Conservation (phyloP, 2,113 vertebrate genomes). For the Harpagus bidentatus region DNA sequence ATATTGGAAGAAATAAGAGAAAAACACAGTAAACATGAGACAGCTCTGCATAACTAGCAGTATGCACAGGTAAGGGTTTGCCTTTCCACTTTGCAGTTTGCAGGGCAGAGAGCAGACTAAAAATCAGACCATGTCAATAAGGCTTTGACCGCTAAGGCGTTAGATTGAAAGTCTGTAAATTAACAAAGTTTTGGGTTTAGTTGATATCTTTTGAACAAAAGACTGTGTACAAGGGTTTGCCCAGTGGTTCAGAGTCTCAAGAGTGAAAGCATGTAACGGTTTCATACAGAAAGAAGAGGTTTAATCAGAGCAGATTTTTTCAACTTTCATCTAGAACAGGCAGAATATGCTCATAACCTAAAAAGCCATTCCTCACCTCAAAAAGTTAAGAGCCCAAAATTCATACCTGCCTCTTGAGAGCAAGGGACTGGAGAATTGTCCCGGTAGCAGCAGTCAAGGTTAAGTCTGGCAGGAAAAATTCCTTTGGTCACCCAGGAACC, state of each 20-base stretch:
- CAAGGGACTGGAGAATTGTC: neutral
- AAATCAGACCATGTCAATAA: neutral
- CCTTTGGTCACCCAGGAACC: neutral
- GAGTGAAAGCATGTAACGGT: fast-evolving
- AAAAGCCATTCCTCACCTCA: neutral
- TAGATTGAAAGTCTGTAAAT: neutral
- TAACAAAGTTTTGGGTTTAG: neutral
- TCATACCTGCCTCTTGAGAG: neutral
- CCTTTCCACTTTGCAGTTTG: neutral
- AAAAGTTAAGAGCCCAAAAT: neutral
- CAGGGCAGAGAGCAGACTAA: neutral
- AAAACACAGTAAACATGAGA: neutral
- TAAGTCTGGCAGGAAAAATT: neutral
- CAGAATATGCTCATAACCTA: neutral
- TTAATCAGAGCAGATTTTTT: neutral
- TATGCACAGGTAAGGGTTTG: neutral
- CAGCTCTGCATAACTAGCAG: neutral
- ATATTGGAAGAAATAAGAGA: neutral
- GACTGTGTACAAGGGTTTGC: neutral
- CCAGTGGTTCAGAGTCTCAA: neutral
- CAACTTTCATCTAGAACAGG: neutral
- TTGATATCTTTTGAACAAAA: neutral
- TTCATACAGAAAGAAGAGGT: neutral
- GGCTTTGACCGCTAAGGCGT: neutral
- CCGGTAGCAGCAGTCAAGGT: neutral